Conservation (phyloP, 1,140 invertebrate species). For the Latrodectus geometricus region DNA sequence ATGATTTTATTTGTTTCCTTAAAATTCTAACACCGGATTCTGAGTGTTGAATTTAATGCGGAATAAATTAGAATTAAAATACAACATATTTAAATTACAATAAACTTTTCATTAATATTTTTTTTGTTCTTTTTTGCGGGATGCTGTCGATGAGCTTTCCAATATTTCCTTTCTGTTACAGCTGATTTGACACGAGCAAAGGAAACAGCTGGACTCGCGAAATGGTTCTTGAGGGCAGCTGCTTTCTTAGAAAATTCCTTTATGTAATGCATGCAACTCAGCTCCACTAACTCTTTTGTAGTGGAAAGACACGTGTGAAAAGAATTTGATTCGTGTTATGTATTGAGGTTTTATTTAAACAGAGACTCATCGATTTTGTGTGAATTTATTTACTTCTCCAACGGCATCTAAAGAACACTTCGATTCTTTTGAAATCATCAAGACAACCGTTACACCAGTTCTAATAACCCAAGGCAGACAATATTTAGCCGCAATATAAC, state of each 20-base stretch:
- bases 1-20: too few relatives aligned
- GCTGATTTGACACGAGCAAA: conserved; percentile 5
- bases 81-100: not conserved
- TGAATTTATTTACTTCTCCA: not conserved
- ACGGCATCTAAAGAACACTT: not conserved
- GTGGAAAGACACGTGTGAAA: not conserved
- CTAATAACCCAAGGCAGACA: too few relatives aligned
- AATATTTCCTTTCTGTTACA: not conserved
- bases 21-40: too few relatives aligned
- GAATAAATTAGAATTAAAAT: not conserved
- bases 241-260: conserved; percentile 25
- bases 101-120: not conserved
- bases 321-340: not conserved
- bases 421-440: too few relatives aligned
- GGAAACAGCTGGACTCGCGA: conserved; percentile 20
- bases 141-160: not conserved
- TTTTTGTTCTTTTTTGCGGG: not conserved
- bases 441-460: too few relatives aligned
- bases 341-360: not conserved
- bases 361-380: not conserved
- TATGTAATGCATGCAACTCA: not conserved
- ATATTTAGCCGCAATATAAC: too few relatives aligned
- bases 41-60: too few relatives aligned
- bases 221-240: not conserved
- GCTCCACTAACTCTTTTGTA: not conserved